phyloP scores from a whole-genome alignment of 2,113 vertebrate genomes.

The Sardina pilchardus region DNA sequence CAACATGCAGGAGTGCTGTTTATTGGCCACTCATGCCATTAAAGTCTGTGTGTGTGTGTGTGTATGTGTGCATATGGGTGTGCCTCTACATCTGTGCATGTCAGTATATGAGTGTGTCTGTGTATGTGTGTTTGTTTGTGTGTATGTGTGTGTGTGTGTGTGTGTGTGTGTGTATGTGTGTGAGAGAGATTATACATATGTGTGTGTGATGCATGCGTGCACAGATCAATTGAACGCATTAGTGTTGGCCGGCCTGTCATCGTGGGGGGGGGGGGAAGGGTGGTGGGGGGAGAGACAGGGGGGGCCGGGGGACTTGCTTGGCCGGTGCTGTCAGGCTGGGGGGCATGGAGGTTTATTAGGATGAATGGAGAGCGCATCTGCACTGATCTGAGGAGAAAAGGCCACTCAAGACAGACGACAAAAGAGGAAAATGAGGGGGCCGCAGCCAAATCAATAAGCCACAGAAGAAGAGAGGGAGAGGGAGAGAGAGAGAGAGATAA shows the following conservation, averaged over 20 bases:
- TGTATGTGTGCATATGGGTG: neutral
- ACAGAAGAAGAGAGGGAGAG: neutral
- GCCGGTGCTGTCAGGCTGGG: neutral
- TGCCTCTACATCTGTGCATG: neutral
- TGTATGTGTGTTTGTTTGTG: neutral
- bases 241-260: neutral
- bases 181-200: neutral
- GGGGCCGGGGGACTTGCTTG: neutral
- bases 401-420: neutral
- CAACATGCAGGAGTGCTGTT: neutral
- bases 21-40: neutral
- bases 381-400: neutral
- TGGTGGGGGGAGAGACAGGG: too few relatives aligned
- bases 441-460: neutral
- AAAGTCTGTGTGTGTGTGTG: neutral
- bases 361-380: neutral
- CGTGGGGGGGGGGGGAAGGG: neutral
- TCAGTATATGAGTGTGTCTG: neutral
- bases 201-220: neutral
- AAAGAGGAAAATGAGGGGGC: neutral
- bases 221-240: neutral
- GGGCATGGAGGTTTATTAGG: neutral
- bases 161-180: neutral
- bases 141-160: neutral
- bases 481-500: neutral